Percentiles rank a stretch among this genome's conserved stretches.
These are phyloP conservation scores for Bedellia somnulentella DNA, from an alignment of 2,888 invertebrate genomes.

Conservation along the genomic window DNA sequence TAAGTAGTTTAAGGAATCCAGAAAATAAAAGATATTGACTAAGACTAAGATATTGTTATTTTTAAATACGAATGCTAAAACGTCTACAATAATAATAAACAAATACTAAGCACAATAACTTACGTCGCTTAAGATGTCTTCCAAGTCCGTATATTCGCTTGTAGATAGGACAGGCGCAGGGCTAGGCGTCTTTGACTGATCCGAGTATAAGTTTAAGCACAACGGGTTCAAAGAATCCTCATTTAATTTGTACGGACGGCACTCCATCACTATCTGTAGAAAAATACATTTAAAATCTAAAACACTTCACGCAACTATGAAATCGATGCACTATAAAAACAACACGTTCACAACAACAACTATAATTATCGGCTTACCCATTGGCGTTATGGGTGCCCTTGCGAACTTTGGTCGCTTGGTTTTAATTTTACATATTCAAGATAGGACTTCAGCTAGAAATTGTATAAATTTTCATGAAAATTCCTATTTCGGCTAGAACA, in stretches of 20 bases:
- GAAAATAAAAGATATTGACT: no score
- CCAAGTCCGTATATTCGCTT: constrained; percentile 45
- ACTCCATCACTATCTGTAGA: constrained; percentile 55
- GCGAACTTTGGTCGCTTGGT: no score
- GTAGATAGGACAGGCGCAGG: constrained; percentile 40
- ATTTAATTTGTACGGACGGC: constrained; percentile 42
- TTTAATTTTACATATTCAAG: no score
- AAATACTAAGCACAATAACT: constrained; percentile 23
- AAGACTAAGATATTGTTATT: no score
- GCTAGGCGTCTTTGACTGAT: constrained; percentile 34
- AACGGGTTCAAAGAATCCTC: constrained; percentile 37
- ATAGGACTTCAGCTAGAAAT: no score
- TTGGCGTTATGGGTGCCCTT: constrained; percentile 49
- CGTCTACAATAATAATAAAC: constrained; percentile 1
- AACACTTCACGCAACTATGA: constrained; percentile 5
- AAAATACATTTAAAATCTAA: constrained; percentile 19
- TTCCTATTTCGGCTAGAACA: no score
- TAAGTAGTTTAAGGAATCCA: no score
- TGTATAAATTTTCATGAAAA: no score
- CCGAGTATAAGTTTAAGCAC: constrained; percentile 35
- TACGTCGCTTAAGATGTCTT: constrained; percentile 57
- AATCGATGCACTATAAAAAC: constrained; percentile 11
- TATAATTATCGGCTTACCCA: constrained; percentile 47
- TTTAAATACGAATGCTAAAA: background rate
- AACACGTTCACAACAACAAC: constrained; percentile 4